Conservation (phyloP, 2,888 invertebrate genomes). For the Tiliacea citrago region DNA sequence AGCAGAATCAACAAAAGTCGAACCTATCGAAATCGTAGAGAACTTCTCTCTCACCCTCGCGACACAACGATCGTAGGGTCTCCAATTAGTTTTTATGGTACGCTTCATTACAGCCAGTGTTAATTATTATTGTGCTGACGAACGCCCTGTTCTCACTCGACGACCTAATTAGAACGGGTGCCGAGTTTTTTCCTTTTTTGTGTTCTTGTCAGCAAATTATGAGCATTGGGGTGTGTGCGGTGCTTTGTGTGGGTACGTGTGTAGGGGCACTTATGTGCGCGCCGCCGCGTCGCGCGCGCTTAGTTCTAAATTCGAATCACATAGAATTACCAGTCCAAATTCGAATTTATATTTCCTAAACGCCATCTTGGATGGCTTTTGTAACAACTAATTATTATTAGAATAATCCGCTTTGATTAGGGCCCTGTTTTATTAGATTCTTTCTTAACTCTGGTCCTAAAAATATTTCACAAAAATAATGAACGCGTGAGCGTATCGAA, state of each 20-base stretch:
- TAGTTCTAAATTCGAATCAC: slow-evolving; percentile 69
- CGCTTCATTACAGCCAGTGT: slow-evolving; percentile 90
- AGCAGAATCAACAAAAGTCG: slow-evolving; percentile 69
- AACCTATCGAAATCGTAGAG: slow-evolving; percentile 74
- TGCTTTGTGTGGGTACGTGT: slow-evolving; percentile 76
- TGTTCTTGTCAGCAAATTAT: slow-evolving; percentile 86
- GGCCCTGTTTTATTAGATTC: slow-evolving; percentile 9
- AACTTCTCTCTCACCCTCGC: slow-evolving; percentile 76
- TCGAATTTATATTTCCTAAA: slow-evolving; percentile 56
- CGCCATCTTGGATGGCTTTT: slow-evolving; percentile 23
- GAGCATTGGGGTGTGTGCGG: slow-evolving; percentile 82
- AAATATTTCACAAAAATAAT: slow-evolving; percentile 18
- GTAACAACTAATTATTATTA: slow-evolving; percentile 12
- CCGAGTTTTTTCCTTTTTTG: slow-evolving; percentile 81
- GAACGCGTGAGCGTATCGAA: slow-evolving; percentile 2
- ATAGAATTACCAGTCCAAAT: slow-evolving; percentile 64
- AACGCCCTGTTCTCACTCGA: slow-evolving; percentile 88
- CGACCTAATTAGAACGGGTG: slow-evolving; percentile 89
- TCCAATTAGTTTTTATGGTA: slow-evolving; percentile 90
- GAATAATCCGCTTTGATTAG: slow-evolving; percentile 25
- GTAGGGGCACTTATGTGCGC: slow-evolving; percentile 72
- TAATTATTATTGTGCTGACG: slow-evolving; percentile 90
- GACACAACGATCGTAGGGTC: slow-evolving; percentile 81
- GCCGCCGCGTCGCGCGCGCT: slow-evolving; percentile 67
- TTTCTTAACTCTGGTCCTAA: background rate